A percentile compares a stretch with the other conserved stretches of the same genome.
These are phyloP conservation scores for Mongoloraphidia duomilia DNA, from an alignment of 2,888 invertebrate species.

Conservation along the genomic window DNA sequence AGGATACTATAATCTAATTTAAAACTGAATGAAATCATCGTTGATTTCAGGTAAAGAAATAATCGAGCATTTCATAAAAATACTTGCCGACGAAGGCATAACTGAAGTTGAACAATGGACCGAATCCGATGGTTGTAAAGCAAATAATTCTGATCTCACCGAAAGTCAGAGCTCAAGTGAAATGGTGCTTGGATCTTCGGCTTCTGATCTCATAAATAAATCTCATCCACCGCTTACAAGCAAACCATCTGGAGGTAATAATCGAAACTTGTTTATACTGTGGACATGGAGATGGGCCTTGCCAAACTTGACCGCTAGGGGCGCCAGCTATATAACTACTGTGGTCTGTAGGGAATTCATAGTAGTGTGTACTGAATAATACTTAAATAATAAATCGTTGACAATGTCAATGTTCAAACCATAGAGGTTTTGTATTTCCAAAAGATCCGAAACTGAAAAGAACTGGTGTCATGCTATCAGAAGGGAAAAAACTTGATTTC, in stretches of 20 bases:
- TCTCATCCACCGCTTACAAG: slow-evolving; percentile 1
- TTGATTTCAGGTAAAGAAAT: slow-evolving; percentile 70
- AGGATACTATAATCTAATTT: background rate
- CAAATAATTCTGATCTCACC: slow-evolving; percentile 7
- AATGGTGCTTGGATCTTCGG: slow-evolving; percentile 10
- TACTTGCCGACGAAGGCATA: slow-evolving; percentile 62
- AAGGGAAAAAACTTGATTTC: no score
- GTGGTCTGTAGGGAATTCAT: no score
- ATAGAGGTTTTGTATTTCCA: no score
- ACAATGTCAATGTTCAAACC: no score
- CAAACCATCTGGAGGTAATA: background rate
- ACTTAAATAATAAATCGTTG: no score
- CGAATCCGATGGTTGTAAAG: slow-evolving; percentile 20
- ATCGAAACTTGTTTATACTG: no score
- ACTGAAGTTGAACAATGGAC: slow-evolving; percentile 49
- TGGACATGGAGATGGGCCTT: no score
- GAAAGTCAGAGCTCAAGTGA: slow-evolving; percentile 11
- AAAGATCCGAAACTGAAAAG: no score
- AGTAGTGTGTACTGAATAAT: no score
- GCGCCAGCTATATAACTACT: no score
- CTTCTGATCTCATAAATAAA: slow-evolving; percentile 8
- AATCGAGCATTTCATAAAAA: slow-evolving; percentile 74
- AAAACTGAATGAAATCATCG: slow-evolving; percentile 1
- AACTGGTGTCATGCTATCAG: no score
- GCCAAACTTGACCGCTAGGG: no score